Conservation (phyloP, 2,888 invertebrate species). For the Apotomis betuletana region DNA sequence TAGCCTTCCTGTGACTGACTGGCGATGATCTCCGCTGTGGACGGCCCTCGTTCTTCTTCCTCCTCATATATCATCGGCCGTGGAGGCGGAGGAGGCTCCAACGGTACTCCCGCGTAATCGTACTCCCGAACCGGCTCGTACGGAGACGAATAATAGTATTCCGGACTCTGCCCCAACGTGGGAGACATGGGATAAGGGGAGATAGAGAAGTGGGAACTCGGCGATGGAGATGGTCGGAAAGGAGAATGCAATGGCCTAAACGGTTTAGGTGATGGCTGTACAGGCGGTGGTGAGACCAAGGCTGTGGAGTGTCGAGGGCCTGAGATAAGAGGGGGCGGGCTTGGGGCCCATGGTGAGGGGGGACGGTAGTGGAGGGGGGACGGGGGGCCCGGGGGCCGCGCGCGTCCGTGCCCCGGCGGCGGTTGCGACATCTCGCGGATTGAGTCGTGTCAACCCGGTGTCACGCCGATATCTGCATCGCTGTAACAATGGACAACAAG, state of each 20-base stretch:
- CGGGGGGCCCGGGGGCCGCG: slow-evolving; percentile 73
- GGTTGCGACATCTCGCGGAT: slow-evolving; percentile 82
- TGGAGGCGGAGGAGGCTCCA: slow-evolving; percentile 90
- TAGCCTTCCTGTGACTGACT: slow-evolving; percentile 97
- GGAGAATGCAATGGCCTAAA: slow-evolving; percentile 78
- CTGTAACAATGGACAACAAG: slow-evolving; percentile 67
- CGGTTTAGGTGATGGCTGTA: slow-evolving; percentile 79
- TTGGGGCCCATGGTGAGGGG: slow-evolving; percentile 89
- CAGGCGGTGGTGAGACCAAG: slow-evolving; percentile 84
- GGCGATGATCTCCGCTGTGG: slow-evolving; percentile 96
- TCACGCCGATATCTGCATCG: slow-evolving; percentile 81
- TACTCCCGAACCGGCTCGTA: slow-evolving; percentile 85
- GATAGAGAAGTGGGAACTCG: slow-evolving; percentile 79
- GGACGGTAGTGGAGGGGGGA: slow-evolving; percentile 88
- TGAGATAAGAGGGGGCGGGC: slow-evolving; percentile 88
- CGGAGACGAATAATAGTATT: slow-evolving; percentile 84
- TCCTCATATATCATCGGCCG: slow-evolving; percentile 85
- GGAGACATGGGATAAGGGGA: slow-evolving; percentile 83
- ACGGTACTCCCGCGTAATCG: slow-evolving; percentile 89
- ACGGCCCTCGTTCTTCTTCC: slow-evolving; percentile 91
- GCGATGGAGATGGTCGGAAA: slow-evolving; percentile 75
- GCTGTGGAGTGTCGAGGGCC: slow-evolving; percentile 83
- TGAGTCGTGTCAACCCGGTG: slow-evolving; percentile 81
- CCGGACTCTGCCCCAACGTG: slow-evolving; percentile 84
- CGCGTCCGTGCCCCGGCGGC: slow-evolving; percentile 79